phyloP scores from a whole-genome alignment of 2,888 invertebrate species.

The Drosophila testacea region DNA sequence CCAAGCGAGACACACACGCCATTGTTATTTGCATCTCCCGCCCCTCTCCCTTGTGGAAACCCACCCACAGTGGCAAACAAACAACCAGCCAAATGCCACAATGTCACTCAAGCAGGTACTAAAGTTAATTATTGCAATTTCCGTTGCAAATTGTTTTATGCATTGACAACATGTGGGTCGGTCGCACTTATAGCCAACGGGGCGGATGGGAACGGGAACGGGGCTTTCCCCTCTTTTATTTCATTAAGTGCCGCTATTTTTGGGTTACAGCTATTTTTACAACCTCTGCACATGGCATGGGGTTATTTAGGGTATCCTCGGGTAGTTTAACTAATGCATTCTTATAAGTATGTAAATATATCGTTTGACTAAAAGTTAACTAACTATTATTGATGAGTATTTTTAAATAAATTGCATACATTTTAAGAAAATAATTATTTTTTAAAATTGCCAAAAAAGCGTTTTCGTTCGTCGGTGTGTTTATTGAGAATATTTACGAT shows the following conservation, averaged over 20 bases:
- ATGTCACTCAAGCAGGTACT: constrained; percentile 82
- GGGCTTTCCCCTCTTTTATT: constrained; percentile 54
- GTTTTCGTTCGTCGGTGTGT: constrained; percentile 20
- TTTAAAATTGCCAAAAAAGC: constrained; percentile 5
- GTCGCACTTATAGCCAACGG: constrained; percentile 2
- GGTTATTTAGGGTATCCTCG: background rate
- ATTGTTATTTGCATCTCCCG: background rate
- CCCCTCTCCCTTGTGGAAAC: constrained; percentile 1
- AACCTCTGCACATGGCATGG: constrained; percentile 45
- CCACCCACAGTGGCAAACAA: constrained; percentile 23
- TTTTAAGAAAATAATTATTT: background rate
- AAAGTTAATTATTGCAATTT: constrained; percentile 83
- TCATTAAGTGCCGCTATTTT: constrained; percentile 76
- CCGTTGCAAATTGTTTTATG: constrained; percentile 82
- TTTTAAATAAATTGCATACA: too few relatives aligned
- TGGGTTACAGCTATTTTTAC: constrained; percentile 63
- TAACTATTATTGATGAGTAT: too few relatives aligned
- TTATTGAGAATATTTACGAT: background rate
- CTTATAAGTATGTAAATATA: too few relatives aligned
- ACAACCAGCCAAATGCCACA: constrained; percentile 53
- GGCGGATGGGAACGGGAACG: background rate
- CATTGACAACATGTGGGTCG: constrained; percentile 72
- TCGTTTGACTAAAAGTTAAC: background rate
- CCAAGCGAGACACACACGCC: constrained; percentile 22
- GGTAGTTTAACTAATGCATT: background rate